Evolutionary conservation across 2,888 invertebrate genomes (phyloP).

Genomic region (Campaea margaritaria): DNA sequence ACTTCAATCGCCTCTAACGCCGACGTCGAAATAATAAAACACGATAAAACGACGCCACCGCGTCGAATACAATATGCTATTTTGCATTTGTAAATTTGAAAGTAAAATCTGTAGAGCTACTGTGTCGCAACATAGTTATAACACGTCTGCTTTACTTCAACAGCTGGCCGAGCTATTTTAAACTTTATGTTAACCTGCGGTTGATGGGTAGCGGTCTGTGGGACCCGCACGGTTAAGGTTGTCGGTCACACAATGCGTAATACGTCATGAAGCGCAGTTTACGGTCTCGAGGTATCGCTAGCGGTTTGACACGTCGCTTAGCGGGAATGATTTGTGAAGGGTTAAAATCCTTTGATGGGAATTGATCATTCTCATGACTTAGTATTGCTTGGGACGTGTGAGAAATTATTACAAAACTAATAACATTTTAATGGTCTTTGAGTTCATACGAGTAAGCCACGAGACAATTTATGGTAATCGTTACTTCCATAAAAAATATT

Average conservation of each 20-base stretch:
- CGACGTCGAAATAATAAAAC: slow-evolving; percentile 68
- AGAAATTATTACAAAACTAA: slow-evolving; percentile 27
- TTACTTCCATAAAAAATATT: neutral
- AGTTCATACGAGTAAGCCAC: slow-evolving; percentile 9
- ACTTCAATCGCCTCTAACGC: slow-evolving; percentile 63
- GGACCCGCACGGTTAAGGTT: slow-evolving; percentile 47
- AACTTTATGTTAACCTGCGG: slow-evolving; percentile 50
- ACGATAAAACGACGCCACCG: slow-evolving; percentile 57
- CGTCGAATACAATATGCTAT: slow-evolving; percentile 78
- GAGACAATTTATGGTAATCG: neutral
- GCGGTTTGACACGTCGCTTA: slow-evolving; percentile 76
- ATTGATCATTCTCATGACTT: slow-evolving; percentile 47
- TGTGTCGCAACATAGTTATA: slow-evolving; percentile 77
- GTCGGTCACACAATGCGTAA: slow-evolving; percentile 71
- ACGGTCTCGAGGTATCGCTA: slow-evolving; percentile 76
- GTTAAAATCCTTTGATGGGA: slow-evolving; percentile 59
- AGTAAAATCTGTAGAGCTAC: slow-evolving; percentile 77
- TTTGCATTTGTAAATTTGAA: slow-evolving; percentile 77
- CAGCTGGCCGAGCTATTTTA: slow-evolving; percentile 22
- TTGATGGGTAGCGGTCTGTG: slow-evolving; percentile 30
- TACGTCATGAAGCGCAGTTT: slow-evolving; percentile 75
- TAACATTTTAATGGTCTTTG: slow-evolving; percentile 25
- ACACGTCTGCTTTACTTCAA: slow-evolving; percentile 17
- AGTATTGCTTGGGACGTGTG: slow-evolving; percentile 36
- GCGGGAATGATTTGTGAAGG: slow-evolving; percentile 75